Evolutionary conservation across 2,888 invertebrate species (phyloP).

Genomic region (Drosophila algonquin): DNA sequence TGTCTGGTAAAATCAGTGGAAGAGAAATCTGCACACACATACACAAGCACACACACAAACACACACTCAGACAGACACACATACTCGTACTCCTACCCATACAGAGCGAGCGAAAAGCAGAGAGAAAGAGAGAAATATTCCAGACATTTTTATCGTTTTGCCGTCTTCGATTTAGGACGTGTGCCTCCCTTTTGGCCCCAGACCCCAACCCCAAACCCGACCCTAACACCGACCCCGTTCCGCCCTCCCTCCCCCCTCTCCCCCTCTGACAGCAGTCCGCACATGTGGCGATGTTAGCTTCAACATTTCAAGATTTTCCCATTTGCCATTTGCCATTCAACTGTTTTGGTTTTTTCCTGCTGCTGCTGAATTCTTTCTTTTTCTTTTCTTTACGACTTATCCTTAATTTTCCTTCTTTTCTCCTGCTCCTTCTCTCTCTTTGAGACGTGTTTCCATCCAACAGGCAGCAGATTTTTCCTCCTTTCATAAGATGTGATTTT

Average conservation of each 20-base stretch:
- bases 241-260: not conserved
- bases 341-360: conserved; percentile 31
- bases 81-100: conserved; percentile 5
- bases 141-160: conserved; percentile 83
- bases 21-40: conserved; percentile 57
- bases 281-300: conserved; percentile 48
- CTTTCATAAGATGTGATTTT: conserved; percentile 69
- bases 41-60: conserved; percentile 29
- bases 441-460: conserved; percentile 64
- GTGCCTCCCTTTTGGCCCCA: conserved; percentile 22
- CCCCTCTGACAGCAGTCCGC: conserved; percentile 16
- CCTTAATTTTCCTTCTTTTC: conserved; percentile 51
- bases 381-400: conserved; percentile 51
- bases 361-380: conserved; percentile 14
- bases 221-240: not conserved
- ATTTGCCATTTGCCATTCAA: conserved; percentile 31
- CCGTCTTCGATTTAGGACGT: conserved; percentile 81
- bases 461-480: conserved; percentile 72
- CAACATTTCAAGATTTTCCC: conserved; percentile 41
- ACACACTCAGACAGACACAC: conserved; percentile 8
- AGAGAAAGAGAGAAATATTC: conserved; percentile 67
- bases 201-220: not conserved
- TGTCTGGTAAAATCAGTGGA: conserved; percentile 74
- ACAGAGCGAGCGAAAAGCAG: conserved; percentile 14
- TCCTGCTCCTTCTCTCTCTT: conserved; percentile 9